Base-by-base conservation (phyloP, 2,113 vertebrate genomes). In the Hypomesus transpacificus region DNA sequence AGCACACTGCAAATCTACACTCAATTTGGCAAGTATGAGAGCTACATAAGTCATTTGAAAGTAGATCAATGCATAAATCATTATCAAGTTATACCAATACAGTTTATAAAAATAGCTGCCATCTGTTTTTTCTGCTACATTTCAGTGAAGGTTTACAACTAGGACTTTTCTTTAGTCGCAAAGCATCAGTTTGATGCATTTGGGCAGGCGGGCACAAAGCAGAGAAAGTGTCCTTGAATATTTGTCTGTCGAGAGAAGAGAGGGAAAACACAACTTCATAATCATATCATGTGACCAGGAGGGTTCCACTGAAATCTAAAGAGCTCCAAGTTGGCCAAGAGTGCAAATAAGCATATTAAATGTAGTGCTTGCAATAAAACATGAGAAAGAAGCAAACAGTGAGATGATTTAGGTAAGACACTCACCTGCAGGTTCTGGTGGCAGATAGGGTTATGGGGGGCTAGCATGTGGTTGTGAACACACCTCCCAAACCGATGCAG, bases 401-500 rank as follows among this genome's bases (percentile, higher is more conserved):
- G 21, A 21, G 5, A 59, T 22, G 3, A 3, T 21, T 60, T 65
- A 9, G 20, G 14, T 21, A 34, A 56, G 13, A 5, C 26, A 1
- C 16, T 75, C 56, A 91, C 91, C 86, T 90, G 86, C 3, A 88
- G 69, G 78, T 85, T 81, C 24, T 77, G 85, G 72, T 89, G 82
- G 75, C 85, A 88, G 1, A 78, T 39, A 1, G 74, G 60, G 6
- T 46, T 56, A 3, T 70, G 82, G 26, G 60, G 21, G 4, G 74
- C 69, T 9, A 52, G 70, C 69, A 92, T 77, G 69, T 90, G 87
- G 18, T 68, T 71, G 73, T 75, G 87, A 59, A 89, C 85, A 80
- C 91, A 91, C 69, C 75, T 85, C 8, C 91, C 90, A 24, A 88
- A 91, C 70, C 18, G 89, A 6, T 77, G 84, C 3, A 89, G 76